A percentile compares a stretch with the other conserved stretches of the same genome.
phyloP scores from a whole-genome alignment of 2,113 vertebrate genomes.

The Hoplias malabaricus region DNA sequence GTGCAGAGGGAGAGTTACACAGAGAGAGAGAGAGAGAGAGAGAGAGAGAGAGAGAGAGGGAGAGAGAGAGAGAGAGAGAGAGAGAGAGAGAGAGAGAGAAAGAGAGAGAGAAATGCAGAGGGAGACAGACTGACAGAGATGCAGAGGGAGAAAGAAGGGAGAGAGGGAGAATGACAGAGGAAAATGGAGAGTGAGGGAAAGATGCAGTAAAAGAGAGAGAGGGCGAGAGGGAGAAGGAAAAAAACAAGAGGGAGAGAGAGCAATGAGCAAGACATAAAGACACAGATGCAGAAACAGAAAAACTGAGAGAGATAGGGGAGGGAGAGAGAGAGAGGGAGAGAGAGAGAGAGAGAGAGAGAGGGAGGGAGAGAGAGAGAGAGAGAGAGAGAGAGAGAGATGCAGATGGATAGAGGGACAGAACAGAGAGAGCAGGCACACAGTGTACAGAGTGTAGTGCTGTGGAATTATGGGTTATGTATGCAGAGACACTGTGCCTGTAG shows the following conservation, averaged over 20 bases:
- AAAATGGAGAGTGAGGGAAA: not conserved
- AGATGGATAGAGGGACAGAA: not conserved
- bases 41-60: not conserved
- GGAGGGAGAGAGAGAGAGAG: not conserved
- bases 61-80: slow-evolving; percentile 11
- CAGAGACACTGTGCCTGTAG: slow-evolving; percentile 4
- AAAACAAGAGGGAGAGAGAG: slow-evolving; percentile 49
- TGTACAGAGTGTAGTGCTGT: slow-evolving; percentile 4
- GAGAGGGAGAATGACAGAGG: not conserved
- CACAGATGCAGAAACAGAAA: not conserved
- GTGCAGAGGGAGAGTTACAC: slow-evolving; percentile 54
- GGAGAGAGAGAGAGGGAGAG: not conserved
- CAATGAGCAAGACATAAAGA: not conserved
- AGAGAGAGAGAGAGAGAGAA: slow-evolving; percentile 52
- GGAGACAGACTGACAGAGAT: slow-evolving; percentile 11
- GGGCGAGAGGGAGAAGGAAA: slow-evolving; percentile 39
- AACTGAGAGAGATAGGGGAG: not conserved
- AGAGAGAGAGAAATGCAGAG: slow-evolving; percentile 25
- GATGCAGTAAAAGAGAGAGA: not conserved
- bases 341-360: not conserved
- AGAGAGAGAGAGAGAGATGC: not conserved
- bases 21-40: slow-evolving; percentile 51
- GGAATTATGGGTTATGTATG: slow-evolving; percentile 23
- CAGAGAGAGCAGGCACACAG: not conserved
- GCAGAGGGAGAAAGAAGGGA: not conserved